A percentile compares a stretch with the other conserved stretches of the same genome.
Evolutionary conservation across 2,113 vertebrate genomes (phyloP).

Genomic region (Cyprinodon tularosa): DNA sequence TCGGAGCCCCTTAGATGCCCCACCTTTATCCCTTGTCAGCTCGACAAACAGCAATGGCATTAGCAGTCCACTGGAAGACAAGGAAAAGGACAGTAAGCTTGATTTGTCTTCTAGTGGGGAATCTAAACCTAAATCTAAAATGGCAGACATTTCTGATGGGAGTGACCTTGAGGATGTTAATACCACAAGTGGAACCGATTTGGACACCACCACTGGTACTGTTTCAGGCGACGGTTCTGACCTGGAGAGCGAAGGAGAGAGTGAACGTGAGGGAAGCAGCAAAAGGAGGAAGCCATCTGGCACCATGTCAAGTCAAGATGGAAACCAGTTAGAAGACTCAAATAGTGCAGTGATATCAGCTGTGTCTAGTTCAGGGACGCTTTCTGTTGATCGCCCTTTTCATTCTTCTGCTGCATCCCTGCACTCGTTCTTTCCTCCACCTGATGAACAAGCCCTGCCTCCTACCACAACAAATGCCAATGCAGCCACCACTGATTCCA

Average conservation of each 20-base stretch:
- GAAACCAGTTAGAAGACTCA: slow-evolving; percentile 80
- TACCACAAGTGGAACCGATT: slow-evolving; percentile 95
- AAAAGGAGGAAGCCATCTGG: slow-evolving; percentile 79
- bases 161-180: slow-evolving; percentile 99
- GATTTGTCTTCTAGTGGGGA: slow-evolving; percentile 83
- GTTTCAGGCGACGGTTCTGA: slow-evolving; percentile 91
- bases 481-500: slow-evolving; percentile 92
- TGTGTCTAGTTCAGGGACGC: slow-evolving; percentile 78
- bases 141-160: slow-evolving; percentile 91
- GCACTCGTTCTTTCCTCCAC: slow-evolving; percentile 95
- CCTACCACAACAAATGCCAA: slow-evolving; percentile 86
- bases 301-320: slow-evolving; percentile 66
- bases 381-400: slow-evolving; percentile 84
- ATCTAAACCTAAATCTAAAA: slow-evolving; percentile 87
- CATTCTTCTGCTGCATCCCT: slow-evolving; percentile 83
- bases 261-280: slow-evolving; percentile 81
- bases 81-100: slow-evolving; percentile 82
- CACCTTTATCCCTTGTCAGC: slow-evolving; percentile 84
- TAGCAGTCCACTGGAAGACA: slow-evolving; percentile 78
- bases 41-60: slow-evolving; percentile 81
- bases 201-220: slow-evolving; percentile 95
- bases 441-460: slow-evolving; percentile 91
- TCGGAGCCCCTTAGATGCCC: slow-evolving; percentile 85
- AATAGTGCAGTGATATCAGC: slow-evolving; percentile 77
- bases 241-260: slow-evolving; percentile 91